phyloP scores from a whole-genome alignment of 1,140 invertebrate genomes.

The Diploscapter pachys region DNA sequence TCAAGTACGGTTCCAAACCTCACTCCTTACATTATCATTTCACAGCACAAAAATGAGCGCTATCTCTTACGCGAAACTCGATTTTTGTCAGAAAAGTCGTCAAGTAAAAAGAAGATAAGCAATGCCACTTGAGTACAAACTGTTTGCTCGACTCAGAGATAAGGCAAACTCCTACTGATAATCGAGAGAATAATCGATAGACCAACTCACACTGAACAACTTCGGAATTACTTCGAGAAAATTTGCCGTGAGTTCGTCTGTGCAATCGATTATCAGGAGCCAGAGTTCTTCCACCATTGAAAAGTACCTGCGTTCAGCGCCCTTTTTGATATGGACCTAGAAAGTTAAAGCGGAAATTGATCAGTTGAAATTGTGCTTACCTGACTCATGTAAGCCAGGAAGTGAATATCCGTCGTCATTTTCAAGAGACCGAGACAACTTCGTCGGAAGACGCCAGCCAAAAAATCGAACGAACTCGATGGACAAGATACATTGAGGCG shows the following conservation, averaged over 20 bases:
- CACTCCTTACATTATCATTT: no score
- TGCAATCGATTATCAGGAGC: constrained; percentile 28
- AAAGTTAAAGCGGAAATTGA: background rate
- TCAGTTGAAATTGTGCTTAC: background rate
- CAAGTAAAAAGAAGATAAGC: no score
- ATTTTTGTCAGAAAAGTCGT: no score
- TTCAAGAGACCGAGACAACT: constrained; percentile 23
- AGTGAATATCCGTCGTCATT: constrained; percentile 32
- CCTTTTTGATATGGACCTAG: constrained; percentile 28
- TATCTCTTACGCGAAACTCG: no score
- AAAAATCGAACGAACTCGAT: constrained; percentile 19
- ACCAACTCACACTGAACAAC: constrained; percentile 29
- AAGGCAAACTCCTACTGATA: no score
- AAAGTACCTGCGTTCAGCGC: constrained; percentile 30
- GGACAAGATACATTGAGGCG: constrained; percentile 25
- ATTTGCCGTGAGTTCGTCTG: constrained; percentile 21
- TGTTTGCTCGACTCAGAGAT: no score
- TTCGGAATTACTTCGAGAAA: constrained; percentile 24
- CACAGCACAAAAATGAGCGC: no score
- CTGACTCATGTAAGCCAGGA: constrained; percentile 31
- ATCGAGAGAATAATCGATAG: no score
- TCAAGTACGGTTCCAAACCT: no score
- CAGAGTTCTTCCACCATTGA: constrained; percentile 36
- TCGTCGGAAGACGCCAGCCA: constrained; percentile 23
- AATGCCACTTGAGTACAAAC: no score